These are phyloP conservation scores for Danio albolineatus DNA, from an alignment of 2,797 vertebrate genomes.

Conservation along the genomic window DNA sequence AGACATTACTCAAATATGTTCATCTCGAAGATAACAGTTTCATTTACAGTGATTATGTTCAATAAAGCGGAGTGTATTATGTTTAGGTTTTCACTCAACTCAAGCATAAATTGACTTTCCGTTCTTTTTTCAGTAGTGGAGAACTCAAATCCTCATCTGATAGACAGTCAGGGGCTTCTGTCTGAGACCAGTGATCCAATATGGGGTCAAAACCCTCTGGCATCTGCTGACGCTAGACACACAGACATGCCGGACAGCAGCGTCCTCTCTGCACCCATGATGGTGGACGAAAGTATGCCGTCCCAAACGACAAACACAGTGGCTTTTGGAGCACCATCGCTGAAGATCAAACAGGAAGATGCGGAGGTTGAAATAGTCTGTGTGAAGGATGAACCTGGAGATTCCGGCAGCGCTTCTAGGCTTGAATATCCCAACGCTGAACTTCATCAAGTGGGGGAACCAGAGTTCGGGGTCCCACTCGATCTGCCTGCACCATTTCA, in stretches of 20 bases:
- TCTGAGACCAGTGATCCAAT: conserved; percentile 49
- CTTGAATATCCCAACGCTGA: conserved; percentile 65
- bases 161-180: conserved; percentile 44
- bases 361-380: conserved; percentile 73
- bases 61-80: too few species aligned
- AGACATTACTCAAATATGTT: background rate
- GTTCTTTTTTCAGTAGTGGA: conserved; percentile 30
- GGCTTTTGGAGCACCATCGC: conserved; percentile 7
- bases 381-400: conserved; percentile 77
- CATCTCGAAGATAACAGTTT: background rate
- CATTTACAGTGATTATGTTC: background rate
- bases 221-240: conserved; percentile 40
- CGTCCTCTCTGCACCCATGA: conserved; percentile 27
- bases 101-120: background rate
- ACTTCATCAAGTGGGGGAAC: conserved; percentile 47
- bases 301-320: conserved; percentile 3
- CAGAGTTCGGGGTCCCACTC: conserved; percentile 48
- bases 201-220: conserved; percentile 47
- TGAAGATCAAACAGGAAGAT: conserved; percentile 63
- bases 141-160: conserved; percentile 13
- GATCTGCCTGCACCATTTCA: conserved; percentile 47
- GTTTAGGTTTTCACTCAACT: background rate
- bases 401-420: conserved; percentile 57
- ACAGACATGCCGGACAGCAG: conserved; percentile 34
- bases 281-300: conserved; percentile 64